Conservation (phyloP, 2,113 vertebrate species). For the Cochlearius cochlearius region DNA sequence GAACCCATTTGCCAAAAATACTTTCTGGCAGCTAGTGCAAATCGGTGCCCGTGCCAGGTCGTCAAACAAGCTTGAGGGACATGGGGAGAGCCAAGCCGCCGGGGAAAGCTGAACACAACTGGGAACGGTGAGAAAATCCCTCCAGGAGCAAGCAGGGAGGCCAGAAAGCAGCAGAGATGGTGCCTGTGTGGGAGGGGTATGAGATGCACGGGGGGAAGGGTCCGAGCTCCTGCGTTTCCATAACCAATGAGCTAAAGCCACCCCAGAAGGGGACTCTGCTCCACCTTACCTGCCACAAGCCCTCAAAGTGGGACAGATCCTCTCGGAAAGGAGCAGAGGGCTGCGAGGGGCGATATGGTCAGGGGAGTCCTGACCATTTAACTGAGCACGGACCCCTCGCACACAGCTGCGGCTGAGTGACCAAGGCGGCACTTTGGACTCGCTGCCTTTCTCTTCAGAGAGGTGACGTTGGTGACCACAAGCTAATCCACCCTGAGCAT, state of each 20-base stretch:
- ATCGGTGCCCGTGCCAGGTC: background rate
- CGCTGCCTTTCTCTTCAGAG: background rate
- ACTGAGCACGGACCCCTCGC: background rate
- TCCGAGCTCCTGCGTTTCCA: background rate
- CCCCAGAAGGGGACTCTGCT: background rate
- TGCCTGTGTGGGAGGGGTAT: background rate
- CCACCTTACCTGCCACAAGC: background rate
- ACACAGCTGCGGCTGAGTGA: background rate
- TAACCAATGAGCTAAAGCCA: background rate
- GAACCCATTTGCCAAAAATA: background rate
- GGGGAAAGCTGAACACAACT: background rate
- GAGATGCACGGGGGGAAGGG: background rate
- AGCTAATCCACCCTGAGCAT: background rate
- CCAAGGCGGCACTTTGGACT: background rate
- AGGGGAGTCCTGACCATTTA: background rate
- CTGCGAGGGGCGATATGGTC: background rate
- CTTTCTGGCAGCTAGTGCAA: background rate
- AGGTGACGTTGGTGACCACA: background rate
- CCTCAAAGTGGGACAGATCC: background rate
- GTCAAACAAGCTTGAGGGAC: background rate
- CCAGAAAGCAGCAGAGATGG: background rate
- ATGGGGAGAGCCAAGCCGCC: fast-evolving
- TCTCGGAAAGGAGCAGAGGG: fast-evolving
- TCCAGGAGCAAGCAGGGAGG: background rate
- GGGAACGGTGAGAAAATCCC: background rate